Evolutionary conservation across 2,113 vertebrate species (phyloP).

Genomic region (Saguinus imperator): DNA sequence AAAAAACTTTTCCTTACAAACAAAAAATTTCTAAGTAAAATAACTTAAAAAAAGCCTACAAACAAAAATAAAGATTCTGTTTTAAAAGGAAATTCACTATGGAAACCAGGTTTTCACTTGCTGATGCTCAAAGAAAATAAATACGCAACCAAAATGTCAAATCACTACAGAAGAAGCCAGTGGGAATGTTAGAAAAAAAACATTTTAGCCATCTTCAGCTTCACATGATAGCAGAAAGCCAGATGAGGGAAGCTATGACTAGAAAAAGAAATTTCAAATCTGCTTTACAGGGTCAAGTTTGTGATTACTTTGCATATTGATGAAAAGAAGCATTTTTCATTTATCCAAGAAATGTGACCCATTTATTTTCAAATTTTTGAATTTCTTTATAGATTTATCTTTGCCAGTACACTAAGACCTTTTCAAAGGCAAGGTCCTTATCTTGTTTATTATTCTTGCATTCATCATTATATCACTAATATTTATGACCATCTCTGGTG

Average conservation of each 20-base stretch:
- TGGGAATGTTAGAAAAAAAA: background rate
- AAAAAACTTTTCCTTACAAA: background rate
- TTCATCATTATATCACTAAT: background rate
- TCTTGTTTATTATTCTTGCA: background rate
- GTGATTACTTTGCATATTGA: background rate
- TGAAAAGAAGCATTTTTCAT: background rate
- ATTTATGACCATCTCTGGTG: background rate
- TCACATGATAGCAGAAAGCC: background rate
- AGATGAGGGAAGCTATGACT: background rate
- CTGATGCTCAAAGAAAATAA: background rate
- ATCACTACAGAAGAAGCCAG: background rate
- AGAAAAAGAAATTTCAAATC: background rate
- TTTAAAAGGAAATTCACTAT: constrained; percentile 27
- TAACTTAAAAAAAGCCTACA: background rate
- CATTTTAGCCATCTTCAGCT: background rate
- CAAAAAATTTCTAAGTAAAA: background rate
- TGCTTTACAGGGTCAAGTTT: background rate
- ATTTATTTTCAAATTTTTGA: background rate
- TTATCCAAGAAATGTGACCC: background rate
- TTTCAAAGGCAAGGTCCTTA: background rate
- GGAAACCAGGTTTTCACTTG: background rate
- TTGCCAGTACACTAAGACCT: background rate
- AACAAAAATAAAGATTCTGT: background rate
- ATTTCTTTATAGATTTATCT: background rate
- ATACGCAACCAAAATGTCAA: background rate